Evolutionary conservation across 2,888 invertebrate genomes (phyloP).

Genomic region (Nemotelus nigrinus): DNA sequence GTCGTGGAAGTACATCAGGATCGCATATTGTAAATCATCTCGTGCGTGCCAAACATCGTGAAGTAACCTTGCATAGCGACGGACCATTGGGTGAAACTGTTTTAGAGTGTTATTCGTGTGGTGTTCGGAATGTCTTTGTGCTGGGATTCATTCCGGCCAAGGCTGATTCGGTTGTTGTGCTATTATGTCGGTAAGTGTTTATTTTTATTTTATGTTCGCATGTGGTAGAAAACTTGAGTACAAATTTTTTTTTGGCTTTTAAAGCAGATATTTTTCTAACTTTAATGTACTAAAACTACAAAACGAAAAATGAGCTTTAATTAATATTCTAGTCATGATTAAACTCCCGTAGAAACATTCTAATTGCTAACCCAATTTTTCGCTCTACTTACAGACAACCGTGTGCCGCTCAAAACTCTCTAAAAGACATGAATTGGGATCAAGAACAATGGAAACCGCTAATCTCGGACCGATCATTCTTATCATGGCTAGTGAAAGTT

Average conservation of each 20-base stretch:
- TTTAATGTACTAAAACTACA: too few relatives aligned
- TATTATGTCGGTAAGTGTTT: slow-evolving; percentile 80
- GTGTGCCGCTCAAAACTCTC: slow-evolving; percentile 95
- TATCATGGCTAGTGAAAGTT: slow-evolving; percentile 97
- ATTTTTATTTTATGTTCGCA: too few relatives aligned
- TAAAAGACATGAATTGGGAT: slow-evolving; percentile 99
- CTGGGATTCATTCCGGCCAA: slow-evolving; percentile 99
- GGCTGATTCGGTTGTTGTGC: slow-evolving; percentile 96
- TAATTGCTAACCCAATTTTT: not conserved
- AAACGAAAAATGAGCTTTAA: too few relatives aligned
- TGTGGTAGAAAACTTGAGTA: too few relatives aligned
- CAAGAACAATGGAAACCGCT: slow-evolving; percentile 99
- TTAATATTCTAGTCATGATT: slow-evolving; percentile 38
- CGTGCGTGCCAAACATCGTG: slow-evolving; percentile 99
- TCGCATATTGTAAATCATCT: slow-evolving; percentile 99
- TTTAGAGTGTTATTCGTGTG: slow-evolving; percentile 98
- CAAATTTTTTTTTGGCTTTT: too few relatives aligned
- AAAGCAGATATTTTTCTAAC: too few relatives aligned
- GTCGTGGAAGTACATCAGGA: slow-evolving; percentile 95
- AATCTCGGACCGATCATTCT: slow-evolving; percentile 94
- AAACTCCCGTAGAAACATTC: not conserved
- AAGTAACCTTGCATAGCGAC: slow-evolving; percentile 96
- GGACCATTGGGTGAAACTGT: slow-evolving; percentile 98
- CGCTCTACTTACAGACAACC: slow-evolving; percentile 73
- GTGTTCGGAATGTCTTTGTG: slow-evolving; percentile 97